Base-by-base conservation (phyloP, 2,888 invertebrate species). In the Ophion ventricosus region DNA sequence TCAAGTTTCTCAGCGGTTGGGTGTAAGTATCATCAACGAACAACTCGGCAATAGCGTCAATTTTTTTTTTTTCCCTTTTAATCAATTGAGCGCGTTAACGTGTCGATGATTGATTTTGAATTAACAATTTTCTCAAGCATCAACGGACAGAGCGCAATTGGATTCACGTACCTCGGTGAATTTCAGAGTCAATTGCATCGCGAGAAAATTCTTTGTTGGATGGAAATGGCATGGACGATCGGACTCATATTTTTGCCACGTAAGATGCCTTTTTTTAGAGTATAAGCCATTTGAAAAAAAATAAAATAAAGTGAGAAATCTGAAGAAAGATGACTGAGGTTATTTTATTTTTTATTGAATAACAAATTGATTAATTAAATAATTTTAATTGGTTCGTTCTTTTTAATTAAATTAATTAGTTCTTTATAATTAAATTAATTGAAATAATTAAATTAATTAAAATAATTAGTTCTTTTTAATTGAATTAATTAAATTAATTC, bases 191-290 rank as follows among this genome's bases (percentile, higher is more conserved):
- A 96, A 69, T 96, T 96, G 92, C 95, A 96, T 93, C 94, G 97
- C 91, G 96, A 97, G 92, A 96, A 95, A 89, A 96, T 97, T 91
- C 94, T 97, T 79, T 96, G 97, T 92, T 96, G 97, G 96, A 96
- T 97, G 96, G 97, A 97, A 94, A 94, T 97, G 93, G 97, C 97
- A 93, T 97, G 97, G 97, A 96, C 96, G 25, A 92, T 96, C 69
- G 97, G 97, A 83, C 96, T 97, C 80, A 96, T 97, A 86, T 90
- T 95, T 84, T 93, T 97, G 79, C 96, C 97, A 91, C 94, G 97
- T 97, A 94, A 94, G 86, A 54, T 56, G 17, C 26, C 11, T 43
- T 67, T 25, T 14, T 11, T 17, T 25, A 0, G 10, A 59, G 23
- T 64, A 2, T 10, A n/a, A n/a, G n/a, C n/a, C n/a, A n/a, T n/a